These are phyloP conservation scores for Noturus placidus DNA, from an alignment of 2,113 vertebrate species.

Conservation along the genomic window DNA sequence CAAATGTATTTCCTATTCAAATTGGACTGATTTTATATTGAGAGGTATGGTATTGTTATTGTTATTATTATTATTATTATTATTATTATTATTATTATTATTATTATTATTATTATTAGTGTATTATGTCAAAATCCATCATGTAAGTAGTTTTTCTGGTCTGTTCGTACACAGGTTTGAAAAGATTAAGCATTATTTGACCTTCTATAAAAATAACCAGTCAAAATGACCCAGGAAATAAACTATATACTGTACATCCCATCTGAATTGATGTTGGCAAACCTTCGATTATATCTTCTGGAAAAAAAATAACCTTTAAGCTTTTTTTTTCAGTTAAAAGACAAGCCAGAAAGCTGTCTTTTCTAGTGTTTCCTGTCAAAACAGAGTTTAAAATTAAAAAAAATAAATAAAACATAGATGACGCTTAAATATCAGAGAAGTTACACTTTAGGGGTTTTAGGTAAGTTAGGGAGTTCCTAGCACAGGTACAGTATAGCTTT, in stretches of 20 bases:
- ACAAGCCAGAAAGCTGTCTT: neutral
- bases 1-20: neutral
- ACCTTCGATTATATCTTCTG: neutral
- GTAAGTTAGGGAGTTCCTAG: neutral
- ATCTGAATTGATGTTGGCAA: neutral
- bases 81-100: too few relatives aligned
- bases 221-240: neutral
- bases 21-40: neutral
- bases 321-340: neutral
- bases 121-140: neutral
- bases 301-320: neutral
- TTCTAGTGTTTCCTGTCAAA: neutral
- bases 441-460: neutral
- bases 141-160: neutral
- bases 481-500: neutral
- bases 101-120: neutral
- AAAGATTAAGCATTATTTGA: neutral
- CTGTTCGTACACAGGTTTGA: neutral
- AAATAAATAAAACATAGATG: neutral
- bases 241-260: neutral
- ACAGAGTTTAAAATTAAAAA: neutral
- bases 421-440: neutral
- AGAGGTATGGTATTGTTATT: neutral
- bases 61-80: neutral
- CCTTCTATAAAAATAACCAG: neutral